These are phyloP conservation scores for Monarcha castaneiventris DNA, from an alignment of 2,113 vertebrate genomes.

Conservation along the genomic window DNA sequence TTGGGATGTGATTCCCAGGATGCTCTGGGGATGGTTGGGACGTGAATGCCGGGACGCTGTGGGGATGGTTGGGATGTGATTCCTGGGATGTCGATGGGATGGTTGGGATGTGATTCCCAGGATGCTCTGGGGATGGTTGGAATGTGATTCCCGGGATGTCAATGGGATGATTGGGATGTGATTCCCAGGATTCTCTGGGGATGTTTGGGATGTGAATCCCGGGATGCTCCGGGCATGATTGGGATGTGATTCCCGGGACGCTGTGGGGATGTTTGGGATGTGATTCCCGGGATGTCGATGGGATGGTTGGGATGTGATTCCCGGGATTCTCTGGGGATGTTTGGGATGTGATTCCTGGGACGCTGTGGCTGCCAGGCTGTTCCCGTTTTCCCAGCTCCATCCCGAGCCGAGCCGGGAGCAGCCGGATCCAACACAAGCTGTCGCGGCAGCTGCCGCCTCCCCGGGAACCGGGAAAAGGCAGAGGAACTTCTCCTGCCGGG, in stretches of 20 bases:
- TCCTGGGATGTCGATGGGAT: too few relatives aligned
- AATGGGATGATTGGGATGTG: background rate
- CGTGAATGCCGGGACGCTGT: too few relatives aligned
- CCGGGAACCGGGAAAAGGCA: background rate
- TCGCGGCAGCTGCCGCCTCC: background rate
- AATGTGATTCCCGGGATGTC: too few relatives aligned
- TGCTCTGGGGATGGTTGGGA: too few relatives aligned
- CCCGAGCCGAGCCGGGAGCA: background rate
- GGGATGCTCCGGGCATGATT: background rate
- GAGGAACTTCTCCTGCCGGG: background rate
- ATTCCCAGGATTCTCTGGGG: background rate
- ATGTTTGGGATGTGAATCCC: background rate
- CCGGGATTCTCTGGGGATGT: background rate
- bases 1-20: too few relatives aligned
- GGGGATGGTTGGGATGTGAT: too few relatives aligned
- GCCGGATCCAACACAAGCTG: background rate
- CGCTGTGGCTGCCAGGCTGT: background rate
- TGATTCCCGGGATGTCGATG: background rate
- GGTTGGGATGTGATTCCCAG: too few relatives aligned
- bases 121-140: background rate
- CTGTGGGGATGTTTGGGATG: rapidly evolving
- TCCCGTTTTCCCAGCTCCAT: background rate
- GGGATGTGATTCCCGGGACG: background rate
- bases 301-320: background rate
- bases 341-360: background rate